Base-by-base conservation (phyloP, 2,888 invertebrate genomes). In the Mythimna ferrago region DNA sequence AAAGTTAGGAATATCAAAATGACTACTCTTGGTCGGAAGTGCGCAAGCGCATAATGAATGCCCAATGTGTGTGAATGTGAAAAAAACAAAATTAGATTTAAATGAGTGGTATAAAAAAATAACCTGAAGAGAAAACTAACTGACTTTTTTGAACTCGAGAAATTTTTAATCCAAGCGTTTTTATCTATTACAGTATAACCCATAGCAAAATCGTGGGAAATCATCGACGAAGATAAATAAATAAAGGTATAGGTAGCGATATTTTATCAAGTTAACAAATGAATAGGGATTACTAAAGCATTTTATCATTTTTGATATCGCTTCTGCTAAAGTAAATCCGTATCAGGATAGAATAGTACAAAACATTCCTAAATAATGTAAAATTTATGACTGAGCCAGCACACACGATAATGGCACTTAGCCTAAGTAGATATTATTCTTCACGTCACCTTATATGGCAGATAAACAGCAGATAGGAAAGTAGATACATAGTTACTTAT, bases 391-490 rank as follows among this genome's bases (percentile, higher is more conserved):
- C 51, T 11, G 2, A 64, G 14, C 32, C 38, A 60, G 48, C 58
- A 26, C 66, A 76, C 62, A 10, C 48, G 60, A 62, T 77, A 81
- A 60, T 53, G 6, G 26, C n/a, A 58, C 44, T 53, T 35, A 66
- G 66, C 38, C 7, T 73, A 69, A 60, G 54, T 56, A 64, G 60
- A 82, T 80, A 81, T 44, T 35, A 64, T 69, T 64, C n/a, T 61
- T 65, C 21, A 51, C 54, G 62, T 51, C 69, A 69, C 10, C 19
- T 35, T 32, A 35, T 41, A 66, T 26, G 38, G 19, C 16, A 73
- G 51, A 69, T 69, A 41, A 58, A 62, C 32, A 67, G 19, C 26
- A 64, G 64, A 58, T 66, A 70, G 11, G 9, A 38, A 26, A 6
- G 16, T 35, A 54, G 10, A 53, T 14, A 32, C 32, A 32, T 32